Evolutionary conservation across 2,888 invertebrate species (phyloP), one percentile per base, ranked within the genome.

Genomic region (Megaustenia siamemsis): DNA sequence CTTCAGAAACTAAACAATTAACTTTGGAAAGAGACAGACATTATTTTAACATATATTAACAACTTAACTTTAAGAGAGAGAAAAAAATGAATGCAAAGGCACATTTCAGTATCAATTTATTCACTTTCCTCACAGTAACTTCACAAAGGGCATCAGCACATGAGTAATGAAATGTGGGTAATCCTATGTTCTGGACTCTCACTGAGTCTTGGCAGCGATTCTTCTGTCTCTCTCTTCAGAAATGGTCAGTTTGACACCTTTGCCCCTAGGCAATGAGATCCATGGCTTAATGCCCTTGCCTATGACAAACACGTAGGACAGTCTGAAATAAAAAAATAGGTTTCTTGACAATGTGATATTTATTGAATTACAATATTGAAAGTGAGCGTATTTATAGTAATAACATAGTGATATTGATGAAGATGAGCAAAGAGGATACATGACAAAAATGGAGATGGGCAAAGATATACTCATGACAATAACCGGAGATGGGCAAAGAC

Each of bases 161-260:
- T 21, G 6, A 21, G 8, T 3, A 3, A 53, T 5, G 2, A 21
- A 21, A 18, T 15, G 15, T 24, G 15, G 18, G 53, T 21, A 49
- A 10, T 49, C 53, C 3, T 53, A 21, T 24, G 24, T 24, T 53
- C 15, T 6, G 15, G 49, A 49, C 1, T 38, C 28, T 86, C 66
- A 87, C 76, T 84, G 86, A 56, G 87, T 81, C 82, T 91, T 93
- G 77, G 91, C 89, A 49, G 92, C 92, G 79, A 93, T 83, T 94
- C 99, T 96, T 96, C 97, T 97, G 96, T 99, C 99, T 93, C 99
- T 97, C 95, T 99, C 99, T 95, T 99, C 99, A 88, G 99, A 98
- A 95, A 99, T 98, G 94, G 97, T 96, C 94, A 99, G 96, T 91
- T 98, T 98, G 92, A 99, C 97, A 94, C 99, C 99, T 95, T 98